These are phyloP conservation scores for Cacatua alba DNA, from an alignment of 2,113 vertebrate species.

Conservation along the genomic window DNA sequence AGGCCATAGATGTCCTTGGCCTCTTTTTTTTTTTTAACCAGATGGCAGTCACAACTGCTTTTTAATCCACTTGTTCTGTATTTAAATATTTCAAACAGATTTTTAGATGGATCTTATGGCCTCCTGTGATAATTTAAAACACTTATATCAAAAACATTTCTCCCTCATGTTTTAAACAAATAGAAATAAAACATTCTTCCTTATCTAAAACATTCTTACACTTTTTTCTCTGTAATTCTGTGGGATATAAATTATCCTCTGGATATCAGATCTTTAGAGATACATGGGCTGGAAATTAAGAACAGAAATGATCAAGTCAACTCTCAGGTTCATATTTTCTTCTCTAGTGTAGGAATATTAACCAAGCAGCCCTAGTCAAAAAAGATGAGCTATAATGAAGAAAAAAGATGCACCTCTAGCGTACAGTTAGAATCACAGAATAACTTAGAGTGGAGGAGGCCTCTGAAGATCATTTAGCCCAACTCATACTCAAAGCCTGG, in stretches of 20 bases:
- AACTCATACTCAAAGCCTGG: background rate
- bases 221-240: background rate
- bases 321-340: background rate
- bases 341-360: background rate
- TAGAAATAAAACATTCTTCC: background rate
- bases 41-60: constrained; percentile 51
- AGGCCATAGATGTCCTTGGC: constrained; percentile 48
- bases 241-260: background rate
- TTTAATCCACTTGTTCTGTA: constrained; percentile 40
- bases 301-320: background rate
- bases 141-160: background rate
- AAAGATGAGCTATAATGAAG: background rate
- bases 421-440: background rate
- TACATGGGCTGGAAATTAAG: background rate
- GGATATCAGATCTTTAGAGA: background rate
- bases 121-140: constrained; percentile 30
- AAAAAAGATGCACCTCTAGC: background rate
- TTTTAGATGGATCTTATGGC: constrained; percentile 13
- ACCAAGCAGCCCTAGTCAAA: background rate
- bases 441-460: background rate
- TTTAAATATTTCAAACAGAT: constrained; percentile 39
- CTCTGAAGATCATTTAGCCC: background rate
- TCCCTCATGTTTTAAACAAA: background rate
- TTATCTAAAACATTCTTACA: background rate
- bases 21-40: constrained; percentile 42